Percentiles rank a stretch among this genome's conserved stretches.
Conservation (phyloP, 2,888 invertebrate species). For the Drosophila fungiperda region DNA sequence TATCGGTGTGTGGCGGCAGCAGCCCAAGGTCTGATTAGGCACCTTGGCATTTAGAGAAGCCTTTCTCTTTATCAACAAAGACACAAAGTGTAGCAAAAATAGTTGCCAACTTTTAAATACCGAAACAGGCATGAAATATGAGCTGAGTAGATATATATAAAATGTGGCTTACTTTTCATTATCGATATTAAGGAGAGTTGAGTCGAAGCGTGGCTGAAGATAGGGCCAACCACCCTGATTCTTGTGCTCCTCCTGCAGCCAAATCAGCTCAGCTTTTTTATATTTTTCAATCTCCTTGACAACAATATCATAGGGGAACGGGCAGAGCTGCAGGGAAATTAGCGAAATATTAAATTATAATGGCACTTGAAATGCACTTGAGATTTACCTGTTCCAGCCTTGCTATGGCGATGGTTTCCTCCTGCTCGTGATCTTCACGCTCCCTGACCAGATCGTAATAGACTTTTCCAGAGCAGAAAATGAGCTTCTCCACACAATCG, state of each 20-base stretch:
- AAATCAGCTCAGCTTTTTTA: slow-evolving; percentile 88
- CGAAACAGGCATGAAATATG: slow-evolving; percentile 4
- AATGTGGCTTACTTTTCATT: slow-evolving; percentile 55
- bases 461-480: slow-evolving; percentile 93
- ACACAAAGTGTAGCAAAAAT: slow-evolving; percentile 3
- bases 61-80: background rate
- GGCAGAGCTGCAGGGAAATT: slow-evolving; percentile 85
- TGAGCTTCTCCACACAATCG: slow-evolving; percentile 88
- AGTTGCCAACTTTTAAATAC: background rate
- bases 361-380: background rate
- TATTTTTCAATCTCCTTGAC: slow-evolving; percentile 89
- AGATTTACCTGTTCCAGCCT: slow-evolving; percentile 91
- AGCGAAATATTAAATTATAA: background rate
- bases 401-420: slow-evolving; percentile 90
- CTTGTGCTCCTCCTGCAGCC: slow-evolving; percentile 95
- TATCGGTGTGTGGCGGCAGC: slow-evolving; percentile 38
- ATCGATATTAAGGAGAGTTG: slow-evolving; percentile 86
- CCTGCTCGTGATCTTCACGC: slow-evolving; percentile 88
- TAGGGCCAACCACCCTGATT: slow-evolving; percentile 93
- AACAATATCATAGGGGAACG: slow-evolving; percentile 93
- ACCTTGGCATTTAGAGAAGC: slow-evolving; percentile 69
- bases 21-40: slow-evolving; percentile 59
- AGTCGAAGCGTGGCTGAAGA: slow-evolving; percentile 89
- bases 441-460: slow-evolving; percentile 91
- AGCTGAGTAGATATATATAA: background rate